Evolutionary conservation across 2,888 invertebrate genomes (phyloP).

Genomic region (Eupithecia abbreviata): DNA sequence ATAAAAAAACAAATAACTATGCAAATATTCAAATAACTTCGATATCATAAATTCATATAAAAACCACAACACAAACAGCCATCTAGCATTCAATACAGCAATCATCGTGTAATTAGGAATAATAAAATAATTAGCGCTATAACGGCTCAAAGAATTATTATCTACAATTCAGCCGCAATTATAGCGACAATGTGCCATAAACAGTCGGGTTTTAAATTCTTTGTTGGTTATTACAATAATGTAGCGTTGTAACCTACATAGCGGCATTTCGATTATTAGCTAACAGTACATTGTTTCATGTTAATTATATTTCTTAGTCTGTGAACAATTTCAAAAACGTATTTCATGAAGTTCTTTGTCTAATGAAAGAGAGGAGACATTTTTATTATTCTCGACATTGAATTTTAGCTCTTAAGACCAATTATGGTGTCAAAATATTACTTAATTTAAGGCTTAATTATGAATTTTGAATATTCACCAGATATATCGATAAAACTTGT

Average conservation of each 20-base stretch:
- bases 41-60: conserved; percentile 1
- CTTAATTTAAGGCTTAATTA: background rate
- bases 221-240: conserved; percentile 29
- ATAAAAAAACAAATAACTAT: background rate
- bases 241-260: conserved; percentile 21
- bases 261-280: conserved; percentile 34
- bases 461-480: background rate
- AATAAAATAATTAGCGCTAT: conserved; percentile 26
- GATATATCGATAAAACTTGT: background rate
- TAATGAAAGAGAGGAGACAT: conserved; percentile 4
- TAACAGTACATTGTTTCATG: conserved; percentile 32
- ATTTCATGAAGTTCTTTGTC: conserved; percentile 23
- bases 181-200: conserved; percentile 40
- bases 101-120: conserved; percentile 29
- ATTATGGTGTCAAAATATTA: background rate
- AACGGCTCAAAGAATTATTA: conserved; percentile 29
- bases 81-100: conserved; percentile 20
- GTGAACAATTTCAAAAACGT: conserved; percentile 16
- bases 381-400: background rate
- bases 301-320: conserved; percentile 21
- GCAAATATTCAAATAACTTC: background rate
- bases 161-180: conserved; percentile 33
- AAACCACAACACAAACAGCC: conserved; percentile 17
- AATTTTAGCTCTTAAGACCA: background rate
- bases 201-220: conserved; percentile 35